Conservation (phyloP, 35 echinoderm and acorn worm species). For the Apostichopus californicus region DNA sequence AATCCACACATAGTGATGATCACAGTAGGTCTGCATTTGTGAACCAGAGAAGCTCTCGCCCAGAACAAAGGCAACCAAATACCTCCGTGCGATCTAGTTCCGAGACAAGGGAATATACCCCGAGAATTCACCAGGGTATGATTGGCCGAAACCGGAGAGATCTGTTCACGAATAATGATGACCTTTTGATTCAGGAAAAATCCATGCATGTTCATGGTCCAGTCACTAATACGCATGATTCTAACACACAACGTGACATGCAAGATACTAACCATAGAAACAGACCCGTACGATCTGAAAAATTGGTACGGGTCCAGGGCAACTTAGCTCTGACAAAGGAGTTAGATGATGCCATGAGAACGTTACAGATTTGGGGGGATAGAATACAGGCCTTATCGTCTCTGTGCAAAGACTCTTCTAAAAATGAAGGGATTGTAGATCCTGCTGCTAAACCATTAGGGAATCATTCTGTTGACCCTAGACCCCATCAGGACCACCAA, state of each 20-base stretch:
- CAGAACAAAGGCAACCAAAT: background rate
- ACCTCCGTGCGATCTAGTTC: conserved; percentile 29
- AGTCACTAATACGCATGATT: conserved; percentile 51
- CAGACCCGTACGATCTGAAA: conserved; percentile 32
- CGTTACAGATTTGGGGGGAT: conserved; percentile 44
- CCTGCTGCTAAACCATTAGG: background rate
- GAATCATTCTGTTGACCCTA: conserved; percentile 54
- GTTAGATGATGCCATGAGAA: conserved; percentile 50
- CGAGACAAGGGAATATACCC: conserved; percentile 47
- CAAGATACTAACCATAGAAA: background rate
- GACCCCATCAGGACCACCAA: conserved; percentile 25
- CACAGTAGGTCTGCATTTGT: conserved; percentile 12
- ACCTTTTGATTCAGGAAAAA: conserved; percentile 32
- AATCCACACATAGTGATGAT: background rate
- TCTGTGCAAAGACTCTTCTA: conserved; percentile 5
- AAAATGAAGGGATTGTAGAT: background rate
- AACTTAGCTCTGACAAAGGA: conserved; percentile 27
- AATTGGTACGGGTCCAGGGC: conserved; percentile 11
- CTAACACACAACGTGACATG: background rate
- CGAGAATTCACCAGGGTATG: background rate
- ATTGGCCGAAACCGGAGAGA: background rate
- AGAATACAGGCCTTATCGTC: conserved; percentile 28
- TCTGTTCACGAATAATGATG: background rate
- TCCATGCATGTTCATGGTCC: conserved; percentile 30
- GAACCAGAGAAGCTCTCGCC: conserved; percentile 16